Evolutionary conservation across 2,113 vertebrate species (phyloP), one percentile per base, ranked within the genome.

Genomic region (Ibidorhyncha struthersii): DNA sequence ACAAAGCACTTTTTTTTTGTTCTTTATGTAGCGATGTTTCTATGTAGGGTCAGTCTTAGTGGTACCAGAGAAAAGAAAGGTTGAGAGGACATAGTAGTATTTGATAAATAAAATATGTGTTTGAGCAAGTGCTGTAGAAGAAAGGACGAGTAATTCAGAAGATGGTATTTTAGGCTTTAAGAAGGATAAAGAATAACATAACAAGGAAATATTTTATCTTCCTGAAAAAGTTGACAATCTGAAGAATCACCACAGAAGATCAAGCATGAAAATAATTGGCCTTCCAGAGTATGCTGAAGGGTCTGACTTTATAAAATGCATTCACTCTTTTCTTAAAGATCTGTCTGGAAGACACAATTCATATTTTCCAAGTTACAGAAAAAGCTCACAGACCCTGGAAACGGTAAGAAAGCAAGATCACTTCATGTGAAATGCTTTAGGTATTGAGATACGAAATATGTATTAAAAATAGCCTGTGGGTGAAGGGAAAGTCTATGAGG

Each of bases 121-220:
- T 85, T 85, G 65, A 87, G 40, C 19, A 82, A 79, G 52, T 61
- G n/a, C 21, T 94, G 71, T 38, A 62, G 21, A 61, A 45, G 78
- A 81, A 89, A 65, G 41, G n/a, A 89, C 91, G 91, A 79, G 79
- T 74, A 92, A 86, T 82, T 90, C 87, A 91, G 82, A 82, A 81
- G 55, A 86, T 40, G 22, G 40, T 53, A 53, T 96, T 97, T 90
- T 43, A 66, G 50, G 56, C 59, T 70, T 96, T 89, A 82, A 81
- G 81, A 79, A 88, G 78, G 80, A 92, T 89, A 92, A 94, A 93
- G 26, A 90, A 80, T 90, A 88, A 47, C 59, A 72, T 69, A 50
- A 88, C 40, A 89, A 47, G 32, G 70, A 96, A 93, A 94, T 89
- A 89, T 59, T 91, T 95, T 87, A 93, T 81, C 47, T 89, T 40